Evolutionary conservation across 2,113 vertebrate species (phyloP).

Genomic region (Mungos mungo): DNA sequence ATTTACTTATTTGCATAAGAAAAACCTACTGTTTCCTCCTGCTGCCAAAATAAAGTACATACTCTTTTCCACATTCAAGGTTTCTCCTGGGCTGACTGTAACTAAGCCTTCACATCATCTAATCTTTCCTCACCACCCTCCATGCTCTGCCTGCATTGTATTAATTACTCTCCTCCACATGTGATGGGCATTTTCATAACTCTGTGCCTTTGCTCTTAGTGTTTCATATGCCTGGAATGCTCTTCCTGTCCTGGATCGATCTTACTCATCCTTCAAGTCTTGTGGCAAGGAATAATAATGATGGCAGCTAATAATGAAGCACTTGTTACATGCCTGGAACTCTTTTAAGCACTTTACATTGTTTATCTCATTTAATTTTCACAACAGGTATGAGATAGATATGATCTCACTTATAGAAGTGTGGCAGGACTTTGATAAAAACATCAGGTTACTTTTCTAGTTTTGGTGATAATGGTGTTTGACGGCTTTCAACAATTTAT

Average conservation of each 20-base stretch:
- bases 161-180: not conserved
- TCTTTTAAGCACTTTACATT: not conserved
- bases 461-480: conserved; percentile 23
- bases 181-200: not conserved
- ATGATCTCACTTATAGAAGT: not conserved
- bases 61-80: not conserved
- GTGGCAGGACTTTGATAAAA: not conserved
- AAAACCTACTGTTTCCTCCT: not conserved
- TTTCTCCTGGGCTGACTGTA: not conserved
- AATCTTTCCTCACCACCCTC: not conserved
- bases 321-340: accelerated
- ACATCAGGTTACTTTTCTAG: not conserved
- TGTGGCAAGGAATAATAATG: not conserved
- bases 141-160: not conserved
- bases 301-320: not conserved
- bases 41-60: not conserved
- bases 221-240: not conserved
- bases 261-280: not conserved
- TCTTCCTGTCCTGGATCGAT: not conserved
- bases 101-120: too few relatives aligned
- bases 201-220: not conserved
- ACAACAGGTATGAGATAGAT: not conserved
- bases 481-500: not conserved
- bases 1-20: not conserved
- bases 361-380: not conserved